Evolutionary conservation across 2,888 invertebrate species (phyloP), one percentile per base, ranked within the genome.

Genomic region (Chymomyza amoena): DNA sequence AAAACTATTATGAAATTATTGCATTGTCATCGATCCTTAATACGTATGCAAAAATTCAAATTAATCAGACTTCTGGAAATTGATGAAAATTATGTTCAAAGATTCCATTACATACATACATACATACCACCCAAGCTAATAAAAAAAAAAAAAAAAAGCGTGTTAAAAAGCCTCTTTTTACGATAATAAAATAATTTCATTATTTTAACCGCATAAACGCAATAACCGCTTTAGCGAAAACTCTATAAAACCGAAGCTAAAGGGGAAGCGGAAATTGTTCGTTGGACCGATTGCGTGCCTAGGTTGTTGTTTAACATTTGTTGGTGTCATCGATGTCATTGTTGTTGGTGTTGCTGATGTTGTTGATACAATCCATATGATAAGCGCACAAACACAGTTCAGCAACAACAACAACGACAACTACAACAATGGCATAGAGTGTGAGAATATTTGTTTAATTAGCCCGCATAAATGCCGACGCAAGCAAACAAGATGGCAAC

Each of bases 381-480:
- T 78, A 76, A 65, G 25, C 3, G 74, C 76, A 73, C 64, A 70
- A 59, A 65, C 68, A 67, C 65, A 61, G 36, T 36, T 36, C 36
- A 36, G 2, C 39, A 45, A 45, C 10, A 39, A 39, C 39, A 45
- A 45, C 39, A 45, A 45, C n/a, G n/a, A n/a, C n/a, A n/a, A n/a
- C 25, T 25, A 25, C 25, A 25, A 25, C 25, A 25, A 45, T n/a
- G n/a, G n/a, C n/a, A 10, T 13, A 13, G 39, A 13, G 39, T 57
- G 25, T 57, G 25, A 57, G 67, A 75, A 78, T 84, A 76, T 84
- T 84, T 84, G 87, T 87, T 87, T 84, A 84, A 84, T 84, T 87
- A 84, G 84, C 84, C 73, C 81, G 76, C 78, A 87, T 84, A 84
- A 84, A 87, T 84, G 84, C 65, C 79, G 79, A 75, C 78, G 75